phyloP scores from a whole-genome alignment of 2,113 vertebrate species.

The Poicephalus gulielmi region DNA sequence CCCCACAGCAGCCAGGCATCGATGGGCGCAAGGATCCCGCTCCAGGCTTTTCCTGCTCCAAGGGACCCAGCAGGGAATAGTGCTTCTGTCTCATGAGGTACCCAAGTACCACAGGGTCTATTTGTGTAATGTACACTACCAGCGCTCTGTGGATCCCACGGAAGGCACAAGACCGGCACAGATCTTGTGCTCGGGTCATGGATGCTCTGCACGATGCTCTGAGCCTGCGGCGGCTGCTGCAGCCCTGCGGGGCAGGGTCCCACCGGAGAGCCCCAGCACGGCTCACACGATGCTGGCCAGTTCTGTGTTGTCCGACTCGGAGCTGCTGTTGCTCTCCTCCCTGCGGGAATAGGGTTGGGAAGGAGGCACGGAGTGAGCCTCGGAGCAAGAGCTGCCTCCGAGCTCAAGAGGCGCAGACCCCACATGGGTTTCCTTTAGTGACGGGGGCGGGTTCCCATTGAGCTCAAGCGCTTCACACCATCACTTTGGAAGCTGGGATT shows the following conservation, averaged over 20 bases:
- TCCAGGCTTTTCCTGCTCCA: background rate
- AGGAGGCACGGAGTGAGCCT: background rate
- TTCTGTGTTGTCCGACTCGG: constrained; percentile 79
- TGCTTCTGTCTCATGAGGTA: background rate
- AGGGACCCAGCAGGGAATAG: background rate
- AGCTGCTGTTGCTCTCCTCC: constrained; percentile 75
- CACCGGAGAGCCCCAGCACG: background rate
- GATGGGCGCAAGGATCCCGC: background rate
- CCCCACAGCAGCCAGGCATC: background rate
- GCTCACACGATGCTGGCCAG: constrained; percentile 79
- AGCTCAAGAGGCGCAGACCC: background rate
- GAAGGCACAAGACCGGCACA: background rate
- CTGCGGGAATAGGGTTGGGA: background rate
- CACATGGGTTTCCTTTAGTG: background rate
- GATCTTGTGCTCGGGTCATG: background rate
- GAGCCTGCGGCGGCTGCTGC: background rate
- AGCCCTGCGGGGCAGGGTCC: background rate
- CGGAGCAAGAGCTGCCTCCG: background rate
- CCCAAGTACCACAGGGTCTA: background rate
- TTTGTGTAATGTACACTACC: constrained; percentile 37
- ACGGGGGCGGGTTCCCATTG: background rate
- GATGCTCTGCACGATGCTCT: background rate
- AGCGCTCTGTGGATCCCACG: background rate
- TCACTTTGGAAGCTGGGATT: background rate
- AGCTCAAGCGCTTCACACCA: background rate